These are phyloP conservation scores for Apus apus DNA, from an alignment of 2,113 vertebrate genomes.

Conservation along the genomic window DNA sequence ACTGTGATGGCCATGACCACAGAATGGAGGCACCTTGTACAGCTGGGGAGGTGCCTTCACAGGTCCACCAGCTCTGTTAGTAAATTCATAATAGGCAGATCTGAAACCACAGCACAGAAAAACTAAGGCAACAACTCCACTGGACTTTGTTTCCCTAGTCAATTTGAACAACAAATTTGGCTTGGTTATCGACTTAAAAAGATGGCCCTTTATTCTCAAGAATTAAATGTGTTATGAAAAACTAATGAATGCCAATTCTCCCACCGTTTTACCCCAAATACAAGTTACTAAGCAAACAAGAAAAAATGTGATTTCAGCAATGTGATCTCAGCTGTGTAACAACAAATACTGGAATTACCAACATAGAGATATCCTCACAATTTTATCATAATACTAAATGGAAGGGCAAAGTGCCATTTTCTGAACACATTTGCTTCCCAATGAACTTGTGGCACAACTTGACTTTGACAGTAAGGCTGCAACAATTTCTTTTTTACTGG, in stretches of 20 bases:
- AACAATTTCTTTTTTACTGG: background rate
- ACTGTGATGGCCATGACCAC: background rate
- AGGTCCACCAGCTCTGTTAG: background rate
- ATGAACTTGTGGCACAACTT: background rate
- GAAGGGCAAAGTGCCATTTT: background rate
- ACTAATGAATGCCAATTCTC: background rate
- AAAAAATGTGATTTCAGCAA: background rate
- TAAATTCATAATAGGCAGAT: background rate
- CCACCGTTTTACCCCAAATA: background rate
- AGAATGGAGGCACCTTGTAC: background rate
- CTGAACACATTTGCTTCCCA: background rate
- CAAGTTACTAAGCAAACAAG: background rate
- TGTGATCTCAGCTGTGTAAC: background rate
- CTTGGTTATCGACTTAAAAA: constrained; percentile 10
- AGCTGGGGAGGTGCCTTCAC: background rate
- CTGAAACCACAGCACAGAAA: background rate
- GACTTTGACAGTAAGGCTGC: background rate
- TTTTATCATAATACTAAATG: background rate
- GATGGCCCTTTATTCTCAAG: background rate
- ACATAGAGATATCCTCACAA: background rate
- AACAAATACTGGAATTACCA: background rate
- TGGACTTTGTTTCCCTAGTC: background rate
- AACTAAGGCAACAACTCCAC: background rate
- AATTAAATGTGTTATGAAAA: background rate
- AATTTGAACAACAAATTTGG: background rate